A percentile compares a stretch with the other conserved stretches of the same genome.
These are phyloP conservation scores for Ernsta delagoae DNA, from an alignment of 2,888 invertebrate genomes.

Conservation along the genomic window DNA sequence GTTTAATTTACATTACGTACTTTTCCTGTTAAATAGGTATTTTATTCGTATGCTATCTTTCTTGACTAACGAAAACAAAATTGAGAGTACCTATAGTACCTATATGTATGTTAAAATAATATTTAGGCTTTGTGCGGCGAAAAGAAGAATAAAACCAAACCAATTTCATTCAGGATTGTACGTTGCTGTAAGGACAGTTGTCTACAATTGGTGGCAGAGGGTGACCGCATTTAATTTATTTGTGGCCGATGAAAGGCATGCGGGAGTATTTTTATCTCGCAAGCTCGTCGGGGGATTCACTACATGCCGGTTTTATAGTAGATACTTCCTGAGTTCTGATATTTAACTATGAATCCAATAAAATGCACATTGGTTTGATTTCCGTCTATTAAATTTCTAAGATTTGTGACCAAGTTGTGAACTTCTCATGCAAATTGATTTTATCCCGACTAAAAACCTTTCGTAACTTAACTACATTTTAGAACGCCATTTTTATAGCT, in stretches of 20 bases:
- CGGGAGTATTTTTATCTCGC: constrained; percentile 73
- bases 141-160: neutral
- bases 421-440: neutral
- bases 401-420: neutral
- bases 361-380: neutral
- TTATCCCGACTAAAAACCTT: too few species aligned
- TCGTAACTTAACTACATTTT: too few species aligned
- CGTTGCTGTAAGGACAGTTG: constrained; percentile 54
- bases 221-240: constrained; percentile 76
- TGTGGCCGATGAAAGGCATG: constrained; percentile 65
- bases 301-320: constrained; percentile 27
- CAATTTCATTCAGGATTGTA: constrained; percentile 51
- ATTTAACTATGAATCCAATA: neutral
- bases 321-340: constrained; percentile 20
- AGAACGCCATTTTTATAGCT: too few species aligned
- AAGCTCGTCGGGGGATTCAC: constrained; percentile 12
- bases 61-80: too few species aligned
- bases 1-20: too few species aligned
- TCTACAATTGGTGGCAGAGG: constrained; percentile 78
- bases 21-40: too few species aligned
- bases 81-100: too few species aligned
- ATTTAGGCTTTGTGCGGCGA: too few species aligned
- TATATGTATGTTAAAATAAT: too few species aligned
- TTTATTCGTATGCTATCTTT: too few species aligned
- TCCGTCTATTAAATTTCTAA: neutral